These are phyloP conservation scores for Gasteruption jaculator DNA, from an alignment of 2,888 invertebrate species.

Conservation along the genomic window DNA sequence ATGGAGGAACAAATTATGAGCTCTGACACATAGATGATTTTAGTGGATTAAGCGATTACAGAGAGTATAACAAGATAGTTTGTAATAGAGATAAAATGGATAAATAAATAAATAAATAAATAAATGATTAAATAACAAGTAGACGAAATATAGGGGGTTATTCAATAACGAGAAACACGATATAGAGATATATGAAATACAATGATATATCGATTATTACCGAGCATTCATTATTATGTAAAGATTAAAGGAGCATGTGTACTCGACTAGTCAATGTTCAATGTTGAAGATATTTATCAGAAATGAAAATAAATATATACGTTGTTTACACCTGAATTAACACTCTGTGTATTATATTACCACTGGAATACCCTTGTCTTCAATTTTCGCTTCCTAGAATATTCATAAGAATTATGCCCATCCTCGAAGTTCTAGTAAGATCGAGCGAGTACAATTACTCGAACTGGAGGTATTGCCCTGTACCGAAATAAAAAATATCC, in stretches of 20 bases:
- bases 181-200: constrained; percentile 29
- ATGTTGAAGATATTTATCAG: constrained; percentile 45
- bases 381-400: too few relatives aligned
- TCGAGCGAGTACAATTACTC: too few relatives aligned
- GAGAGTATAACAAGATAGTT: too few relatives aligned
- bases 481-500: too few relatives aligned
- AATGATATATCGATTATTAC: too few relatives aligned
- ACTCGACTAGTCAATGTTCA: constrained; percentile 44
- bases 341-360: neutral
- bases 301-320: constrained; percentile 43
- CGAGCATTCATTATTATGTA: constrained; percentile 15
- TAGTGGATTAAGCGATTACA: constrained; percentile 19
- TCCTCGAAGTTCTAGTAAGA: too few relatives aligned
- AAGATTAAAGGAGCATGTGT: constrained; percentile 24
- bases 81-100: too few relatives aligned
- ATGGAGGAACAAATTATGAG: constrained; percentile 13
- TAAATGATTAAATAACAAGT: constrained; percentile 16
- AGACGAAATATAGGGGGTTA: constrained; percentile 19
- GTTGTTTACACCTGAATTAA: constrained; percentile 41
- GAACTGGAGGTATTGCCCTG: too few relatives aligned
- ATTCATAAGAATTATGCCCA: too few relatives aligned
- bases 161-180: constrained; percentile 27
- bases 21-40: neutral
- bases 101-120: constrained; percentile 17
- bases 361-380: neutral